Base-by-base conservation (phyloP, 37 sponge, comb jelly and placozoan species). In the Ianthella basta region DNA sequence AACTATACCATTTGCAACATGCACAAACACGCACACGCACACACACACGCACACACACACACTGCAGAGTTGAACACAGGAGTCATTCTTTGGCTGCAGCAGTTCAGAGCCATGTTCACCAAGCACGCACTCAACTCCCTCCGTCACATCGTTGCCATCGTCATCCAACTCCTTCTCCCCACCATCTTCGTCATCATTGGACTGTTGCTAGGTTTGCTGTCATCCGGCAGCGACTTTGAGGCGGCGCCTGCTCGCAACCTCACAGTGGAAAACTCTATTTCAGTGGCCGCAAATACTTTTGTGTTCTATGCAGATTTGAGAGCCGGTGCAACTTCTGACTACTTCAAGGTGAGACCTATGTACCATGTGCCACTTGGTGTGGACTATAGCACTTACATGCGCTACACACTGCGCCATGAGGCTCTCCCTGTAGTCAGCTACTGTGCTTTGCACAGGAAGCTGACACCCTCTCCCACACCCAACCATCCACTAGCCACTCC, bases 101-200 rank as follows among this genome's bases (percentile, higher is more conserved):
- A 94, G 66, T 87, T 90, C 54, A 30, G 65, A 14, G 91, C 88
- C 24, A 88, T 92, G 89, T 82, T 97, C 15, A 72, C 87, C 34
- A 98, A 98, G 74, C 89, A 93, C n/a, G 80, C 94, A 67, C 81
- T 91, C 80, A 90, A 98, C 91, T 84, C 91, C 19, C 68, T 81
- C 21, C 89, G 99, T 18, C 89, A 95, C 93, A 92, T 83, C 72
- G 77, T 59, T 21, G 91, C 91, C 24, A 24, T 96, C 25, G 67
- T 98, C 36, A 56, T 87, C 40, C 99, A 98, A 75, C 81, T 98
- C 36, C n/a, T 96, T 4, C 86, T 96, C 36, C 99, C 99, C 15
- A n/a, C 86, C 1, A 8, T 91, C 6, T 94, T 96, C 80, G 89
- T 94, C 35, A 38, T 98, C 0, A 59, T 93, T 59, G 95, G 83